A percentile compares a stretch with the other conserved stretches of the same genome.
These are phyloP conservation scores for Brachypteracias leptosomus DNA, from an alignment of 2,113 vertebrate genomes.

Conservation along the genomic window DNA sequence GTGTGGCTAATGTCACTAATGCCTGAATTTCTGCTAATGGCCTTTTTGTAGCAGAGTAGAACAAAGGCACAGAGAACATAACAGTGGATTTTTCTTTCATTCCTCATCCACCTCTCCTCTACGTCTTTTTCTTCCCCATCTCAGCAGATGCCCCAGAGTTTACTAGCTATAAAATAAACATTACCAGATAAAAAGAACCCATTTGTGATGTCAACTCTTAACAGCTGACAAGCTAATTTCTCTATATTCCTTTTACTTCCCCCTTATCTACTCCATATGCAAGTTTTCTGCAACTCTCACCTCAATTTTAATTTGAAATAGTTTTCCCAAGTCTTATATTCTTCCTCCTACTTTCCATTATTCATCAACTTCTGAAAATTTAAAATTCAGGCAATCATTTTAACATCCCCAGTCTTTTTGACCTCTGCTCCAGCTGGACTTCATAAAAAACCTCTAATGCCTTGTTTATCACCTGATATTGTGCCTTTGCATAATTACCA, in stretches of 20 bases:
- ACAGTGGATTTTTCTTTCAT: neutral
- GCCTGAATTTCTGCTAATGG: neutral
- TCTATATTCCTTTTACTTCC: neutral
- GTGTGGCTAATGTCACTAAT: neutral
- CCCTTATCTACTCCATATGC: neutral
- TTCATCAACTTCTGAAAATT: neutral
- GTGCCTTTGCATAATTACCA: neutral
- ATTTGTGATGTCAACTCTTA: neutral
- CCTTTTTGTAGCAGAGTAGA: neutral
- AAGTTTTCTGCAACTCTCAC: neutral
- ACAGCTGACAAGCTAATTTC: neutral
- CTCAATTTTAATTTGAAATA: neutral
- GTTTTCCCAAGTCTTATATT: neutral
- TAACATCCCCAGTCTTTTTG: neutral
- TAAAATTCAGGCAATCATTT: neutral
- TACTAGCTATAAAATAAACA: neutral
- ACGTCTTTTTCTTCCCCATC: neutral
- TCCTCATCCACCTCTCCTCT: neutral
- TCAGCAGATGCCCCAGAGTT: neutral
- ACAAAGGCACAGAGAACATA: neutral
- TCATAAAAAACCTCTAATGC: neutral
- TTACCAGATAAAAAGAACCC: neutral
- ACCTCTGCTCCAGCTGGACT: neutral
- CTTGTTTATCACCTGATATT: neutral
- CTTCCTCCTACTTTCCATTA: neutral